phyloP scores from a whole-genome alignment of 2,888 invertebrate genomes.

The Xylota segnis region DNA sequence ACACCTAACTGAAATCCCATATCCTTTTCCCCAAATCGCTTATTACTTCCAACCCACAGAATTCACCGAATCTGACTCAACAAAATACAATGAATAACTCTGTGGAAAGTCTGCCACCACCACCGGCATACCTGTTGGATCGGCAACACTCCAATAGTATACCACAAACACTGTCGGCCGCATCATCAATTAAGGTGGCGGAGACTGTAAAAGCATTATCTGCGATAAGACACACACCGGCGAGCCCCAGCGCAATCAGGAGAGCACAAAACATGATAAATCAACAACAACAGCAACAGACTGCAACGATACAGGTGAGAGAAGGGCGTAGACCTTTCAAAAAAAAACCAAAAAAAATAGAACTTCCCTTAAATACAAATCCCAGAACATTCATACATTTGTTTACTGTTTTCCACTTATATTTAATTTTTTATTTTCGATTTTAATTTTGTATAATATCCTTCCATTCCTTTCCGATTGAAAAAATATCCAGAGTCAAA shows the following conservation, averaged over 20 bases:
- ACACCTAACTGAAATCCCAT: conserved; percentile 41
- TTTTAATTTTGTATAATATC: conserved; percentile 57
- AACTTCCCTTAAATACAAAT: conserved; percentile 1
- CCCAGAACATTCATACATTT: conserved; percentile 15
- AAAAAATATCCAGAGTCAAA: conserved; percentile 65
- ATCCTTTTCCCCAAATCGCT: conserved; percentile 22
- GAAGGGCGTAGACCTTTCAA: conserved; percentile 39
- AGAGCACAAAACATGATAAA: conserved; percentile 83
- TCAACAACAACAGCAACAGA: conserved; percentile 77
- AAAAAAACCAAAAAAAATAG: conserved; percentile 4
- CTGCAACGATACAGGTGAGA: conserved; percentile 82
- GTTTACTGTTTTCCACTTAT: conserved; percentile 65
- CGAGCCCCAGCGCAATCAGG: conserved; percentile 91
- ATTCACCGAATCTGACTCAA: conserved; percentile 79
- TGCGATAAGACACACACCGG: conserved; percentile 93
- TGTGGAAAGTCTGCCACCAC: conserved; percentile 84
- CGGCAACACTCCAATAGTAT: conserved; percentile 74
- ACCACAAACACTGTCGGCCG: conserved; percentile 79
- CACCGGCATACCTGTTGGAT: conserved; percentile 84
- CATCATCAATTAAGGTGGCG: conserved; percentile 88
- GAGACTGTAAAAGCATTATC: conserved; percentile 94
- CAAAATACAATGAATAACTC: conserved; percentile 81
- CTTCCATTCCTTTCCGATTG: conserved; percentile 58
- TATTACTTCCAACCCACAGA: conserved; percentile 66
- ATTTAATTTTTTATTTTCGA: conserved; percentile 55